Evolutionary conservation across 2,888 invertebrate genomes (phyloP), one percentile per base, ranked within the genome.

Genomic region (Latrodectus hesperus): DNA sequence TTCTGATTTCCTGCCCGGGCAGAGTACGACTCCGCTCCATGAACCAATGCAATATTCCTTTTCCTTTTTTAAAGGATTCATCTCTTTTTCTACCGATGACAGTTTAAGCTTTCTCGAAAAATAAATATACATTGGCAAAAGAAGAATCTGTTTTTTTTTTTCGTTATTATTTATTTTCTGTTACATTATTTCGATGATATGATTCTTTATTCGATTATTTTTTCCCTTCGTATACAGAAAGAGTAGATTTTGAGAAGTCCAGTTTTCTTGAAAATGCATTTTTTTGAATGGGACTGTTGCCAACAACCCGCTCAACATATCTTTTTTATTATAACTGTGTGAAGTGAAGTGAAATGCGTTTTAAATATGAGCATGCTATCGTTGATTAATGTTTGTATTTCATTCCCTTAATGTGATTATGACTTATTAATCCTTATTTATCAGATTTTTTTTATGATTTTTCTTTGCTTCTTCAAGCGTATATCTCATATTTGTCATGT

Each of bases 31-130:
- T n/a, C 60, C 60, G 11, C n/a, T 60, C 10, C 60, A 16, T n/a
- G n/a, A 60, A 10, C n/a, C 60, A 60, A 16, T 8, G 60, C 60
- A n/a, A 1, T 38, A 60, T n/a, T 60, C n/a, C 60, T 72, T 72
- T n/a, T 60, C n/a, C 60, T 72, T 72, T 72, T 52, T 52, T 10
- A n/a, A 38, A 17, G 12, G 6, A 38, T 38, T 38, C 38, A 38
- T 14, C 22, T 5, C 38, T 70, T 70, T 78, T n/a, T 55, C 53
- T 16, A 12, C 26, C 22, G 78, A 70, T 78, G 78, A 78, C 78
- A 78, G 70, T 78, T 78, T 78, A 70, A 78, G 70, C 70, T 78
- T 70, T 70, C 70, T 70, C 78, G 17, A 60, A 55, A 67, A 55
- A 70, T 14, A 22, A 16, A 78, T 55, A 52, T 16, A 60, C 12